These are phyloP conservation scores for Cinara cedri DNA, from an alignment of 2,888 invertebrate genomes.

Conservation along the genomic window DNA sequence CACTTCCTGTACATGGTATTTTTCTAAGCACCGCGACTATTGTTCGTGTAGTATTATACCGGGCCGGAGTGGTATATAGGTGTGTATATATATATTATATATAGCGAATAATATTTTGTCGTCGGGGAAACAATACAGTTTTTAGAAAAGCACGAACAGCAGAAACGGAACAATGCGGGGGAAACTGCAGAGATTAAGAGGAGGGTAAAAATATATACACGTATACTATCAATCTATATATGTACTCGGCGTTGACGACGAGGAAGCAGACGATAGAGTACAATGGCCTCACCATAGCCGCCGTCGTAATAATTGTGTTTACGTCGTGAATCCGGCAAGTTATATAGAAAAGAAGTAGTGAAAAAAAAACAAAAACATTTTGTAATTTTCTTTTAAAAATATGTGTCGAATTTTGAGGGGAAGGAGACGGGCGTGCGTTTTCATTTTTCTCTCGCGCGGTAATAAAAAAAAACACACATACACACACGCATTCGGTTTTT, in stretches of 20 bases:
- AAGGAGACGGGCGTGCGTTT: neutral
- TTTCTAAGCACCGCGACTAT: constrained; percentile 31
- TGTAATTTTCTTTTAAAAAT: constrained; percentile 9
- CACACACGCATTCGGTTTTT: neutral
- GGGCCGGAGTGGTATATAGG: too few species aligned
- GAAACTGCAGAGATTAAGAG: too few species aligned
- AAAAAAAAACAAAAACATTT: constrained; percentile 3
- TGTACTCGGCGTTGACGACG: neutral
- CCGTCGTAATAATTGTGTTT: constrained; percentile 10
- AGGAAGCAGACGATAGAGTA: neutral
- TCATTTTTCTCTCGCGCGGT: neutral
- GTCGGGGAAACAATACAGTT: constrained; percentile 21
- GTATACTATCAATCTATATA: constrained; percentile 7
- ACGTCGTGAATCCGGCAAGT: too few species aligned
- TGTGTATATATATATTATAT: too few species aligned
- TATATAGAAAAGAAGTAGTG: neutral
- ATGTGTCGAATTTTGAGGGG: constrained; percentile 2
- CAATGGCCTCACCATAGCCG: neutral
- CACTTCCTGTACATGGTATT: neutral
- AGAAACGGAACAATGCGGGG: constrained; percentile 28
- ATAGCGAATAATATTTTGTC: neutral
- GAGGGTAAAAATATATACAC: constrained; percentile 17
- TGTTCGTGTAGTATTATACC: constrained; percentile 24
- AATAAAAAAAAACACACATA: neutral
- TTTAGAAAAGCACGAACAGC: constrained; percentile 24